Percentiles rank a stretch among this genome's conserved stretches.
These are phyloP conservation scores for Scrobipalpa costella DNA, from an alignment of 2,888 invertebrate genomes.

Conservation along the genomic window DNA sequence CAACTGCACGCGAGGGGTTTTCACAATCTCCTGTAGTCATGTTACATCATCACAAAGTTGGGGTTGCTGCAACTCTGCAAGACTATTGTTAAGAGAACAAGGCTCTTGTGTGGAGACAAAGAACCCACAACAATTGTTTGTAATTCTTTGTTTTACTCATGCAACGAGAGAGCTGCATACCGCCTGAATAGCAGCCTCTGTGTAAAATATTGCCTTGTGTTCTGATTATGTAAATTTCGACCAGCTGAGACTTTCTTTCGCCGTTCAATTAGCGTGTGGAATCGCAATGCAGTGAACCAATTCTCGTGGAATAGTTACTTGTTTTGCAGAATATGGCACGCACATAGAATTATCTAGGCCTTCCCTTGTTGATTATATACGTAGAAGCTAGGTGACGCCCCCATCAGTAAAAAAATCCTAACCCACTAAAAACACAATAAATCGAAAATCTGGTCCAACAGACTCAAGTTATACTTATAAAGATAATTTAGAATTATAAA, in stretches of 20 bases:
- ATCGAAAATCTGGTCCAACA: too few species aligned
- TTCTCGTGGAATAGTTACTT: neutral
- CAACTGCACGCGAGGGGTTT: constrained; percentile 13
- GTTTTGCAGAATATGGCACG: neutral
- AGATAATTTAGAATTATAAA: too few species aligned
- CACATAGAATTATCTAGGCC: neutral
- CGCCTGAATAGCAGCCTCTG: neutral
- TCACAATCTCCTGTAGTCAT: constrained; percentile 8
- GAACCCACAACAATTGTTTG: constrained; percentile 11
- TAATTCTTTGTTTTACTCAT: constrained; percentile 22
- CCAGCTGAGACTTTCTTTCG: constrained; percentile 54
- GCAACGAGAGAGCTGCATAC: constrained; percentile 25
- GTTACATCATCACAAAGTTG: constrained; percentile 25
- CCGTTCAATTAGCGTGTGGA: constrained; percentile 44
- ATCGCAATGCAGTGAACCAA: constrained; percentile 29
- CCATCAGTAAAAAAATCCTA: too few species aligned
- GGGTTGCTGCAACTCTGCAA: constrained; percentile 24
- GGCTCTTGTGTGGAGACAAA: constrained; percentile 22
- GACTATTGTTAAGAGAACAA: constrained; percentile 24
- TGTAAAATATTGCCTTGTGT: constrained; percentile 37
- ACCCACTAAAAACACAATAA: too few species aligned
- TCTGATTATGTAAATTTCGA: constrained; percentile 52
- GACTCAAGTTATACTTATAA: too few species aligned
- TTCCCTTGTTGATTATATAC: neutral
- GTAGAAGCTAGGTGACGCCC: too few species aligned